phyloP scores from a whole-genome alignment of 2,797 vertebrate genomes.

The Orientallactaga sibirica region DNA sequence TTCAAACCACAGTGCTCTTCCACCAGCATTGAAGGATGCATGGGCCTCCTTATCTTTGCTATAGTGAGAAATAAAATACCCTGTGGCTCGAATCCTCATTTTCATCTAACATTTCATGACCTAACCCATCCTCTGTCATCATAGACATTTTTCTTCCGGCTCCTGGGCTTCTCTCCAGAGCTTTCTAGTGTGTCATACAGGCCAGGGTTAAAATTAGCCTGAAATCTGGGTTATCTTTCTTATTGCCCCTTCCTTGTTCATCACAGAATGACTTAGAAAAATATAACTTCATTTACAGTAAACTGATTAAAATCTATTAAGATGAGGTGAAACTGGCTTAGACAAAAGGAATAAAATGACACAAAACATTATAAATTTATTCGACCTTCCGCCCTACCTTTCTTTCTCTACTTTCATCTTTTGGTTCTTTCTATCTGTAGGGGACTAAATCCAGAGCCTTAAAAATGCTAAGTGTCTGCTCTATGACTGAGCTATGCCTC shows the following conservation, averaged over 20 bases:
- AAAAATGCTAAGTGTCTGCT: not conserved
- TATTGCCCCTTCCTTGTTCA: not conserved
- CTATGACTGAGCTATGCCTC: not conserved
- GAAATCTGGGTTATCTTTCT: not conserved
- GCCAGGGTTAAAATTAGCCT: not conserved
- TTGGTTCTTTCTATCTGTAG: not conserved
- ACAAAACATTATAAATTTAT: too few relatives aligned
- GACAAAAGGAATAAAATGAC: not conserved
- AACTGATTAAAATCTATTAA: not conserved
- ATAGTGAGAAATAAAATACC: not conserved
- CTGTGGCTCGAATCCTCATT: not conserved
- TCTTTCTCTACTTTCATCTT: not conserved
- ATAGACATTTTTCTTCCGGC: not conserved
- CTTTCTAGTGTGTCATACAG: not conserved
- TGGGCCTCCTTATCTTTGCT: not conserved
- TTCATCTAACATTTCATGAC: constrained; percentile 49
- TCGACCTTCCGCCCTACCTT: not conserved
- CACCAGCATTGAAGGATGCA: not conserved
- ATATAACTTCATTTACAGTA: not conserved
- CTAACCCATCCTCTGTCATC: not conserved
- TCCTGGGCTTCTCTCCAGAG: not conserved
- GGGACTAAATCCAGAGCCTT: not conserved
- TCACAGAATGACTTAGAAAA: not conserved
- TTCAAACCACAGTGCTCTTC: not conserved
- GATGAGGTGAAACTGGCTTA: constrained; percentile 3